Evolutionary conservation across 2,888 invertebrate genomes (phyloP).

Genomic region (Lottia gigantea): DNA sequence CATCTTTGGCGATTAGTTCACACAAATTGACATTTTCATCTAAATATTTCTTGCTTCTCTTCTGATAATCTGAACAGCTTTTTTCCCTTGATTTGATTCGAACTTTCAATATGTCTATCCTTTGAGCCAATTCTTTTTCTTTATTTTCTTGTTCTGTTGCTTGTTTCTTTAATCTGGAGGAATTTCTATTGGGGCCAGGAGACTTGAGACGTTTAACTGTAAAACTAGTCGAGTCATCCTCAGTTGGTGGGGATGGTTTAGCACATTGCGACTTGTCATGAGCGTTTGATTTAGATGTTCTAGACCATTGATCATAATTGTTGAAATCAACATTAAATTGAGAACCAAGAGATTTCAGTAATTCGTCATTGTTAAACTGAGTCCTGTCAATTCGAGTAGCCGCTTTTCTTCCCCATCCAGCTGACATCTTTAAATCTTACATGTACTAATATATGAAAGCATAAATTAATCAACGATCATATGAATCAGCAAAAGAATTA

Average conservation of each 20-base stretch:
- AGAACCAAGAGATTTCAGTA: conserved; percentile 50
- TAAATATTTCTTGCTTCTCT: conserved; percentile 54
- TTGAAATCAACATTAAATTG: conserved; percentile 56
- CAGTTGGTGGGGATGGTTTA: conserved; percentile 10
- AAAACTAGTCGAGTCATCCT: conserved; percentile 13
- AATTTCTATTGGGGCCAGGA: conserved; percentile 33
- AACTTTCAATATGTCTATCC: conserved; percentile 55
- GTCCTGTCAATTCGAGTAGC: conserved; percentile 42
- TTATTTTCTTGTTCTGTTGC: conserved; percentile 47
- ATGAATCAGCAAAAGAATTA: too few relatives aligned
- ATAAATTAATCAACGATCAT: too few relatives aligned
- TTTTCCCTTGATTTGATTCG: conserved; percentile 52
- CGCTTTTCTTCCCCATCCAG: conserved; percentile 44
- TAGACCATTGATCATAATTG: conserved; percentile 57
- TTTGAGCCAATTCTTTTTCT: conserved; percentile 50
- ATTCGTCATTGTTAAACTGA: conserved; percentile 52
- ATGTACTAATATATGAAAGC: too few relatives aligned
- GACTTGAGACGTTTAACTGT: conserved; percentile 27
- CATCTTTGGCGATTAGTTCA: conserved; percentile 50
- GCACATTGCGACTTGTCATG: conserved; percentile 19
- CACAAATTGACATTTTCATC: conserved; percentile 55
- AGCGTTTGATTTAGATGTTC: conserved; percentile 36
- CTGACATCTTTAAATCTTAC: too few relatives aligned
- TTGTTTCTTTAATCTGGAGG: conserved; percentile 47
- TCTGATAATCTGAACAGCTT: conserved; percentile 56